phyloP scores from a whole-genome alignment of 2,797 vertebrate genomes.

The Melanotaenia trifasciata region DNA sequence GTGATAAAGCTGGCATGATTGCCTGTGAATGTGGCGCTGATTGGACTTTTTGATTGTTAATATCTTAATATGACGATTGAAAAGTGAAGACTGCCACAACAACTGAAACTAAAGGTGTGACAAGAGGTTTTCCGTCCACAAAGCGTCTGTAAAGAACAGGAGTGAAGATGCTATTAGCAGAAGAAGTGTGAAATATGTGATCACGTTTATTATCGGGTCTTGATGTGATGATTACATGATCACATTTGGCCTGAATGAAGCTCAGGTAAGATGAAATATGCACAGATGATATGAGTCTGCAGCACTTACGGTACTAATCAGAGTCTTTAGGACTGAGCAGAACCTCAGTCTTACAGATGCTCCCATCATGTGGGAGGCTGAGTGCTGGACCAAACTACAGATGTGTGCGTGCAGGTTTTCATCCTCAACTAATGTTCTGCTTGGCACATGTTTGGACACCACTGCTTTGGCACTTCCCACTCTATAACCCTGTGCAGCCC shows the following conservation, averaged over 20 bases:
- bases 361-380: slow-evolving; percentile 1
- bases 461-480: slow-evolving; percentile 44
- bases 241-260: neutral
- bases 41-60: slow-evolving; percentile 27
- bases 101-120: slow-evolving; percentile 14
- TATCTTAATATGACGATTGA: slow-evolving; percentile 17
- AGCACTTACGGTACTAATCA: neutral
- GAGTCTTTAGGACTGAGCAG: neutral
- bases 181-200: slow-evolving; percentile 10
- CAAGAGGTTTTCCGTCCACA: slow-evolving; percentile 2
- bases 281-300: neutral
- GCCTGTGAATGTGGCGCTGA: slow-evolving; percentile 10
- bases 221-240: slow-evolving; percentile 18
- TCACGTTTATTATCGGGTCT: slow-evolving; percentile 13
- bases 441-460: slow-evolving; percentile 58
- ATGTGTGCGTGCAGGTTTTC: slow-evolving; percentile 36
- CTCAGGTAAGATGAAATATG: slow-evolving; percentile 29
- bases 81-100: slow-evolving; percentile 7
- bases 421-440: slow-evolving; percentile 42
- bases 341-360: neutral
- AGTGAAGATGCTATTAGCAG: slow-evolving; percentile 1
- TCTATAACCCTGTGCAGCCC: slow-evolving; percentile 74
- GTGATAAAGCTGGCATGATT: slow-evolving; percentile 21
- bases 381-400: slow-evolving; percentile 2
- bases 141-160: slow-evolving; percentile 1